These are phyloP conservation scores for Lepilemur septentrionalis DNA, from an alignment of 2,797 vertebrate genomes.

Conservation along the genomic window DNA sequence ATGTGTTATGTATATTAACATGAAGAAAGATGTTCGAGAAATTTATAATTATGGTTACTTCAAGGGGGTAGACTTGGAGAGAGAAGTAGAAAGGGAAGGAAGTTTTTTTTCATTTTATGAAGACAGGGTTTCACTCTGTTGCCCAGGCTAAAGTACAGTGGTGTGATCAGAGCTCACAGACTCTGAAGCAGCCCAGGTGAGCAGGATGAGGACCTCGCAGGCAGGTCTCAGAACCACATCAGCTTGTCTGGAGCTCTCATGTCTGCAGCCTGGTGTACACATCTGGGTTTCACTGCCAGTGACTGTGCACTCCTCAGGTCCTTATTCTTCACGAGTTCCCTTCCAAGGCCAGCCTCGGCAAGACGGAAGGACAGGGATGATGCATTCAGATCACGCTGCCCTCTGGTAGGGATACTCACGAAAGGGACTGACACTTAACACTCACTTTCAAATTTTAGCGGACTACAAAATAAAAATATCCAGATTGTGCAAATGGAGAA, in stretches of 20 bases:
- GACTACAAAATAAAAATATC: conserved; percentile 19
- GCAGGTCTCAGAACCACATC: not conserved
- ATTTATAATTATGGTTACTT: not conserved
- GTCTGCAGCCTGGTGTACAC: fast-evolving
- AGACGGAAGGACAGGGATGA: too few relatives aligned
- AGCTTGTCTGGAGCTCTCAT: fast-evolving
- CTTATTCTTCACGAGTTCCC: not conserved
- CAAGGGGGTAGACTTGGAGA: not conserved
- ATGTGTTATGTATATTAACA: not conserved
- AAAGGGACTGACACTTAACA: not conserved
- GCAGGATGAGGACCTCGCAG: not conserved
- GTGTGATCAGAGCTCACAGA: not conserved
- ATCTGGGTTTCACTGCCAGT: not conserved
- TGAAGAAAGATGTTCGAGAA: not conserved
- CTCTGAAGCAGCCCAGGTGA: not conserved
- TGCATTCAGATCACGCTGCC: fast-evolving
- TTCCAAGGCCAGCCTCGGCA: fast-evolving
- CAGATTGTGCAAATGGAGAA: conserved; percentile 23
- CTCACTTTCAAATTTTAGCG: not conserved
- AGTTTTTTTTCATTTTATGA: not conserved
- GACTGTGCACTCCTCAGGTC: not conserved
- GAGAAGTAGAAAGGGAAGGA: not conserved
- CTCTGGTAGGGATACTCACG: not conserved
- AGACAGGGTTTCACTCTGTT: not conserved
- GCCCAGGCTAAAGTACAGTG: not conserved